Percentiles rank a stretch among this genome's conserved stretches.
Conservation (phyloP, 2,113 vertebrate genomes). For the Hyaena hyaena region DNA sequence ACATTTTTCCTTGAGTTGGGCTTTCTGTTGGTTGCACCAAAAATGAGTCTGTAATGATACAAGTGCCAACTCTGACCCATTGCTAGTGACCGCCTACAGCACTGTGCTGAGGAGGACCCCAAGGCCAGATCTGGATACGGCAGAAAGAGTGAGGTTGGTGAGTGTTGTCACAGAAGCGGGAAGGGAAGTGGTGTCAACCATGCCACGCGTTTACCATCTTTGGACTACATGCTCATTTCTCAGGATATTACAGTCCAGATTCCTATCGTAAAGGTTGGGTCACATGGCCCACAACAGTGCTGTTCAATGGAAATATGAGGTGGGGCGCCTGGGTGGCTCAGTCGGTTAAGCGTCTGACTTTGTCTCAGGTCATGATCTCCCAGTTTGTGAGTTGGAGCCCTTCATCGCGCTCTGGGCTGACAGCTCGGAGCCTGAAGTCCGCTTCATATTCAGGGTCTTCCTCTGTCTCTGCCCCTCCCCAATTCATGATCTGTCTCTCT, state of each 20-base stretch:
- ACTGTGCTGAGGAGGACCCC: background rate
- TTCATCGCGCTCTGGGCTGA: too few species aligned
- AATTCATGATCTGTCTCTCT: too few species aligned
- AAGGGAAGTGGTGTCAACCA: too few species aligned
- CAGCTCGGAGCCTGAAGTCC: too few species aligned
- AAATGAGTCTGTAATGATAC: background rate
- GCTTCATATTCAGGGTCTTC: too few species aligned
- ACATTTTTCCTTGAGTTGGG: background rate
- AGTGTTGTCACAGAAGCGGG: background rate
- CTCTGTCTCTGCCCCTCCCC: too few species aligned
- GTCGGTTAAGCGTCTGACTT: too few species aligned
- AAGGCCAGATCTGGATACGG: background rate
- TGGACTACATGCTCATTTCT: background rate
- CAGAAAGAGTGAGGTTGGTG: background rate
- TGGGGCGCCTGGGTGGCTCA: background rate
- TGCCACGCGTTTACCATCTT: background rate
- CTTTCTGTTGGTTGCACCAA: background rate
- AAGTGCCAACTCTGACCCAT: background rate
- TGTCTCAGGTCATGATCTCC: too few species aligned
- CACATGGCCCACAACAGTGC: background rate
- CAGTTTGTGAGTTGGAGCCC: too few species aligned
- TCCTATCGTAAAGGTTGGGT: background rate
- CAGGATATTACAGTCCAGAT: background rate
- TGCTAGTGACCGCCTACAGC: background rate
- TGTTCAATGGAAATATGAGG: background rate